Percentiles rank a stretch among this genome's conserved stretches.
phyloP scores from a whole-genome alignment of 2,888 invertebrate species.

The Pediacus dermestoides region DNA sequence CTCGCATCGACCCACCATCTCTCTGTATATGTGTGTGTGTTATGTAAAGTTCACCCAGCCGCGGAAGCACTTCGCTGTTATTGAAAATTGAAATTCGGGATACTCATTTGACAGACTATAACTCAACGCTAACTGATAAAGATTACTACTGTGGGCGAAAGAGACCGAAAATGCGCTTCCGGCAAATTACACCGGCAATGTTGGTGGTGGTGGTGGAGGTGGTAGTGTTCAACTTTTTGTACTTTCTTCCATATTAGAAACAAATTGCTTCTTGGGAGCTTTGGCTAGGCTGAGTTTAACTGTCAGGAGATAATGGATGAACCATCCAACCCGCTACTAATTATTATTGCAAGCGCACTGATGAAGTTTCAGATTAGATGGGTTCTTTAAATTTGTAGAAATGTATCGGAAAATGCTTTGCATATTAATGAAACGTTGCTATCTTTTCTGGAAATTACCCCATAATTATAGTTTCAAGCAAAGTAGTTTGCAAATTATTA shows the following conservation, averaged over 20 bases:
- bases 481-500: no score
- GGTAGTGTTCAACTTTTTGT: no score
- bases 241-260: constrained; percentile 34
- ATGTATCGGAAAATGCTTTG: no score
- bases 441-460: no score
- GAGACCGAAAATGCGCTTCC: constrained; percentile 4
- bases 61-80: constrained; percentile 44
- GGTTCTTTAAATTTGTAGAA: constrained; percentile 1
- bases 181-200: constrained; percentile 12
- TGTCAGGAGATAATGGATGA: constrained; percentile 35
- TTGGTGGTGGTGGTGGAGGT: no score
- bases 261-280: constrained; percentile 36
- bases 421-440: no score
- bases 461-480: no score
- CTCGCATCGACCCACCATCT: constrained; percentile 25
- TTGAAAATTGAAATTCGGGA: constrained; percentile 51
- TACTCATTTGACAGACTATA: constrained; percentile 46
- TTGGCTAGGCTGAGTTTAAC: constrained; percentile 25
- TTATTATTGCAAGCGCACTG: constrained; percentile 6
- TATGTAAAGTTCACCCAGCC: constrained; percentile 40
- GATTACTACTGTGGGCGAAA: constrained; percentile 27
- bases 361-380: constrained; percentile 4
- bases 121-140: constrained; percentile 45
- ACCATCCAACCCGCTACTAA: constrained; percentile 3
- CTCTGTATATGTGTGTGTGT: no score